These are phyloP conservation scores for Microcebus tavaratra DNA, from an alignment of 2,113 vertebrate genomes.

Conservation along the genomic window DNA sequence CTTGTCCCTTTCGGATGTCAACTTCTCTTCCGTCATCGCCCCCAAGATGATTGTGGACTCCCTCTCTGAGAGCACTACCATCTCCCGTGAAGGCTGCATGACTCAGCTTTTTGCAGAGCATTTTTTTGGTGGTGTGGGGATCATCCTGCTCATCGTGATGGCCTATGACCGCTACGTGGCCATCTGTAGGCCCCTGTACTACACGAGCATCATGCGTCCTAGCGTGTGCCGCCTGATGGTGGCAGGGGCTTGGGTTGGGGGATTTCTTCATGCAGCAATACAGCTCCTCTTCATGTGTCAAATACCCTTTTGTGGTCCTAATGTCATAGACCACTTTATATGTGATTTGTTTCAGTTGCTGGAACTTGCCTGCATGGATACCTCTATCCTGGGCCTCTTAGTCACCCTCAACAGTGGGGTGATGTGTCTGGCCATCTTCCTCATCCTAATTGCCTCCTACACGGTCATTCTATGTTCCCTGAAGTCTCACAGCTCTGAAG, in stretches of 20 bases:
- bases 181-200: conserved; percentile 78
- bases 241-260: conserved; percentile 42
- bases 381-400: background rate
- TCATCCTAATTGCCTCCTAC: conserved; percentile 72
- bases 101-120: conserved; percentile 71
- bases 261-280: conserved; percentile 70
- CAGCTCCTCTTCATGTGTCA: conserved; percentile 67
- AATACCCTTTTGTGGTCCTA: conserved; percentile 79
- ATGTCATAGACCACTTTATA: conserved; percentile 74
- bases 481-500: background rate
- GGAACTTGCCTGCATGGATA: conserved; percentile 63
- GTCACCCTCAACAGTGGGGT: conserved; percentile 65
- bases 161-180: conserved; percentile 75
- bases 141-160: conserved; percentile 77
- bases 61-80: conserved; percentile 66
- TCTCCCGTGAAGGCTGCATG: conserved; percentile 70
- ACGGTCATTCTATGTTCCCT: conserved; percentile 72
- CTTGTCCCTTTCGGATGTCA: conserved; percentile 77
- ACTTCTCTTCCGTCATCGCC: conserved; percentile 69
- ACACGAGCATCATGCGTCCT: conserved; percentile 58
- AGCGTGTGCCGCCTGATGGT: background rate
- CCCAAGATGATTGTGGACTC: conserved; percentile 75
- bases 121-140: conserved; percentile 72
- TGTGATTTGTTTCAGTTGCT: conserved; percentile 78
- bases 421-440: conserved; percentile 67